A percentile compares a stretch with the other conserved stretches of the same genome.
Evolutionary conservation across 2,888 invertebrate species (phyloP).

Genomic region (Ceratothoa steindachneri): DNA sequence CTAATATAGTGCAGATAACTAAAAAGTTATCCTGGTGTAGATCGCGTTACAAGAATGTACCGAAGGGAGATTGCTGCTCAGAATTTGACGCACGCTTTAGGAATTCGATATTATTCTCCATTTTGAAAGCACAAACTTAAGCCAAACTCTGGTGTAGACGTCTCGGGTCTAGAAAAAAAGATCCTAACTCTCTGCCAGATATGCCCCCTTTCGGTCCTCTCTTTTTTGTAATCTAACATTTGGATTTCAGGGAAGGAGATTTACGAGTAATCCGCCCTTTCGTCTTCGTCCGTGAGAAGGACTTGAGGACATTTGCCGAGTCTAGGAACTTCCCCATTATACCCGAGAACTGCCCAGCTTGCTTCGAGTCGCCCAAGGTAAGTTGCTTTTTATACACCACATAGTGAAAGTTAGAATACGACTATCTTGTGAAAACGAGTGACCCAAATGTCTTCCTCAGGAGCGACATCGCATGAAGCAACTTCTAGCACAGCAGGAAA

Average conservation of each 20-base stretch:
- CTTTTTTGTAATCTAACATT: too few species aligned
- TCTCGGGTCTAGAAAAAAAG: too few species aligned
- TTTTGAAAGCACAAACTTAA: too few species aligned
- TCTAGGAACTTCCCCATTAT: slow-evolving; percentile 69
- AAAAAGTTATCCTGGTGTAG: too few species aligned
- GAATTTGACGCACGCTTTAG: too few species aligned
- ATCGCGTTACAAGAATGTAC: too few species aligned
- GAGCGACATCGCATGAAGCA: slow-evolving; percentile 64
- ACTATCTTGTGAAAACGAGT: not conserved
- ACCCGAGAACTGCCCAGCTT: slow-evolving; percentile 60
- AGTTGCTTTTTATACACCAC: slow-evolving; percentile 19
- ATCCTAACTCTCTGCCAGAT: too few species aligned
- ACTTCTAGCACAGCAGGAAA: slow-evolving; percentile 69
- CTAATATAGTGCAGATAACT: too few species aligned
- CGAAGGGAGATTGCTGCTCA: too few species aligned
- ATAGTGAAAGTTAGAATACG: not conserved
- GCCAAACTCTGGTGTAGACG: too few species aligned
- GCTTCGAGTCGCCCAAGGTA: slow-evolving; percentile 59
- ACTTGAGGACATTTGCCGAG: slow-evolving; percentile 69
- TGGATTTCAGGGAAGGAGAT: slow-evolving; percentile 68
- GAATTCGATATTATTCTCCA: too few species aligned
- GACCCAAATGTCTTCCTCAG: slow-evolving; percentile 50
- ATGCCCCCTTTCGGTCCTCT: too few species aligned
- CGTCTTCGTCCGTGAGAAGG: slow-evolving; percentile 75
- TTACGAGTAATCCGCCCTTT: slow-evolving; percentile 80